Evolutionary conservation across 2,888 invertebrate species (phyloP), one percentile per base, ranked within the genome.

Genomic region (Phalera bucephala): DNA sequence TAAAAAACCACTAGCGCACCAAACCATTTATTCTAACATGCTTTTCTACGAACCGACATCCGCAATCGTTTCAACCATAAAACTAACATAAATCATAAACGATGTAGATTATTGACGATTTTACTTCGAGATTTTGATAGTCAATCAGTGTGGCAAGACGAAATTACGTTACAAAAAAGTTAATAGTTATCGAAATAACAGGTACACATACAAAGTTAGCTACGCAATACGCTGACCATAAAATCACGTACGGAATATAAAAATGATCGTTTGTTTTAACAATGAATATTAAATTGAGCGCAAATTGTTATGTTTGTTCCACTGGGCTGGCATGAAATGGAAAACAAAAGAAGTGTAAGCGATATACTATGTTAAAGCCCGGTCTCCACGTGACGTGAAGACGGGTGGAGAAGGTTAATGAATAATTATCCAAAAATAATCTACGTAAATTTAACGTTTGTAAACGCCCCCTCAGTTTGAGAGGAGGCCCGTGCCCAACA

Each of bases 271-370:
- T 40, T 36, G 34, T 42, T 41, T 44, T 33, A 40, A 47, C 49
- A 50, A 45, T 35, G 42, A 40, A 45, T 48, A 54, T 50, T 43
- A 52, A 55, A 55, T 52, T 46, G 49, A 48, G 45, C 41, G 38
- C 45, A 45, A 45, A 50, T 40, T 17, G 44, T 46, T 36, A 11
- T 20, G 31, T 19, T 17, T 31, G 20, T 31, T 11, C 8, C 20
- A 3, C 8, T 21, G 10, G 3, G 11, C 12, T 31, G 17, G 17
- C 17, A 5, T 5, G 17, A 17, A 17, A 17, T 17, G 17, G 17
- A 17, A 5, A 17, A 17, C 17, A 17, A 9, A 9, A 25, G 9
- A 10, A 10, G 17, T 17, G 17, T 3, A 17, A 17, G 5, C 5
- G 3, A 3, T 17, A 17, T 5, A 17, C 17, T 17, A n/a, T n/a